Conservation (phyloP, 2,113 vertebrate species). For the Crotalus horridus region DNA sequence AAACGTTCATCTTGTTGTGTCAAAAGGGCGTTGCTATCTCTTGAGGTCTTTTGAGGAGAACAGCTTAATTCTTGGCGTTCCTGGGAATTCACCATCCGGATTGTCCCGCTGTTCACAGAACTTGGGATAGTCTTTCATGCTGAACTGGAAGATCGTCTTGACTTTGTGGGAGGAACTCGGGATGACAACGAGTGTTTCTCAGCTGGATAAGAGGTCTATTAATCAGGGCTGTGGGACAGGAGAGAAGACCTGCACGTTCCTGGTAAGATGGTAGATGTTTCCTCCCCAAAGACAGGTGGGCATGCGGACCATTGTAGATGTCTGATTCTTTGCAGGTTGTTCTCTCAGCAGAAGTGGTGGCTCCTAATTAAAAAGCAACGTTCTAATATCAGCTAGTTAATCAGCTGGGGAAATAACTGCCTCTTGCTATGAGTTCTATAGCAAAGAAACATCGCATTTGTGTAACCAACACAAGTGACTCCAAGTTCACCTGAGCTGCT, state of each 20-base stretch:
- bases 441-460: neutral
- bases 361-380: conserved; percentile 12
- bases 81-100: neutral
- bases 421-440: neutral
- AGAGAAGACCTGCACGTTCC: conserved; percentile 25
- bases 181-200: conserved; percentile 47
- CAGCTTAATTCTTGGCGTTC: conserved; percentile 53
- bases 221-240: conserved; percentile 34
- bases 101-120: conserved; percentile 34
- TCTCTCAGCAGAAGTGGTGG: conserved; percentile 8
- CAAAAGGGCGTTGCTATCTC: conserved; percentile 58
- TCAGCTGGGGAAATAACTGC: neutral
- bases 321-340: conserved; percentile 4
- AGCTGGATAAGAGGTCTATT: conserved; percentile 32
- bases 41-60: conserved; percentile 31
- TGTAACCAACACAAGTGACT: neutral
- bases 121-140: conserved; percentile 36
- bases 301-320: conserved; percentile 18
- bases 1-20: conserved; percentile 28
- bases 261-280: conserved; percentile 32
- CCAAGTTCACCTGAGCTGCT: neutral
- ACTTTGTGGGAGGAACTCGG: conserved; percentile 27
- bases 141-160: conserved; percentile 27
- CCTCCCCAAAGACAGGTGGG: conserved; percentile 32
- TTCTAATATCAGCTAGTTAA: neutral